Percentiles rank a stretch among this genome's conserved stretches.
These are phyloP conservation scores for Abramis brama DNA, from an alignment of 2,113 vertebrate genomes.

Conservation along the genomic window DNA sequence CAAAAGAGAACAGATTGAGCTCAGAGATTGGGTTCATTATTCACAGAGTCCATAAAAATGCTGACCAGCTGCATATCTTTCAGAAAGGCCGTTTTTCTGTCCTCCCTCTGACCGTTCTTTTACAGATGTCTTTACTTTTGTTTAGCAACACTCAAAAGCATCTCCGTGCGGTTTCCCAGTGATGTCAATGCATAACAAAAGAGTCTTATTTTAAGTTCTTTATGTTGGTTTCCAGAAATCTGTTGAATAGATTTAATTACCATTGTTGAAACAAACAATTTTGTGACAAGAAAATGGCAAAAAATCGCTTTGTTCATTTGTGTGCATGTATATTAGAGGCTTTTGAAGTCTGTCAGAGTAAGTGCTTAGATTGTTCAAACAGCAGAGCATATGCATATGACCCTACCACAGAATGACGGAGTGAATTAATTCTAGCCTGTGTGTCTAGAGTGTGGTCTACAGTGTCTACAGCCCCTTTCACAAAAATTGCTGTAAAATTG, in stretches of 20 bases:
- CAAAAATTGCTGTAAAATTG: too few species aligned
- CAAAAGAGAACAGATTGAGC: conserved; percentile 9
- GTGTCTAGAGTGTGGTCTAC: too few species aligned
- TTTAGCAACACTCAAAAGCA: conserved; percentile 30
- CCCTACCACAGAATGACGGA: too few species aligned
- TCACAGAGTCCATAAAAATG: neutral
- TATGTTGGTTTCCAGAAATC: conserved; percentile 18
- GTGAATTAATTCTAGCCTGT: too few species aligned
- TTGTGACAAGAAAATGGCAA: neutral
- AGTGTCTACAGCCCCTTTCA: too few species aligned
- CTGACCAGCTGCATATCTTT: neutral
- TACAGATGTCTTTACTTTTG: conserved; percentile 49
- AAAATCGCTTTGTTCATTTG: neutral
- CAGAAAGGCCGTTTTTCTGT: neutral
- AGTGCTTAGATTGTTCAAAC: neutral
- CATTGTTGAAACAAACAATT: neutral
- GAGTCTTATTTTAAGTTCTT: conserved; percentile 30
- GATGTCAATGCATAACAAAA: neutral
- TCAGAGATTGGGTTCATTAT: conserved; percentile 4
- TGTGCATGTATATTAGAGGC: neutral
- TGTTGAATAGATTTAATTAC: conserved; percentile 32
- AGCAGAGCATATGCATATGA: too few species aligned
- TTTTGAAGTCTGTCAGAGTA: conserved; percentile 1
- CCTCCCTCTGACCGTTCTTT: conserved; percentile 25
- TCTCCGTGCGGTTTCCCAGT: conserved; percentile 20